Evolutionary conservation across 2,888 invertebrate species (phyloP).

Genomic region (Aplocera efformata): DNA sequence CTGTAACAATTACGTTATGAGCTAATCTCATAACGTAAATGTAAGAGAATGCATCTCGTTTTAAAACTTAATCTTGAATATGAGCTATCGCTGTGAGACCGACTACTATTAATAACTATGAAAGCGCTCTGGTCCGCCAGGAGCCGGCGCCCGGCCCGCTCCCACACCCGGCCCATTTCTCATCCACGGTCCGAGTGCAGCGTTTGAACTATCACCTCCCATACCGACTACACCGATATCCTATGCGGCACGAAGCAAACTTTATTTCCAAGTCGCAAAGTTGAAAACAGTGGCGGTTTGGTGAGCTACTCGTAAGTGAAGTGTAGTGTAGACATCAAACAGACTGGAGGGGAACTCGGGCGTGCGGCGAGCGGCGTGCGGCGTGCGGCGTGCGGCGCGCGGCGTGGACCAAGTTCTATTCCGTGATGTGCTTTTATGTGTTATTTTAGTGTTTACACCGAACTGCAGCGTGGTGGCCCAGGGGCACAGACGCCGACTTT

Average conservation of each 20-base stretch:
- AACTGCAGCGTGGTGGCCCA: too few species aligned
- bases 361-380: too few species aligned
- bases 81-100: not conserved
- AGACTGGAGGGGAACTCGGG: constrained; percentile 12
- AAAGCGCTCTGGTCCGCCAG: not conserved
- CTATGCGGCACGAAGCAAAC: constrained; percentile 7
- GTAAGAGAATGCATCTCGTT: too few species aligned
- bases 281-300: constrained; percentile 7
- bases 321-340: constrained; percentile 11
- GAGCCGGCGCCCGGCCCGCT: constrained; percentile 7
- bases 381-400: too few species aligned
- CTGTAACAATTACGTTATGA: too few species aligned
- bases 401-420: too few species aligned
- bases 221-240: constrained; percentile 1
- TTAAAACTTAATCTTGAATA: too few species aligned
- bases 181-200: constrained; percentile 10
- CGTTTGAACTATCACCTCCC: constrained; percentile 21
- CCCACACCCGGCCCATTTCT: constrained; percentile 12
- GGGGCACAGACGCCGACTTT: too few species aligned
- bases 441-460: too few species aligned
- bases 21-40: too few species aligned
- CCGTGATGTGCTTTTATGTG: too few species aligned
- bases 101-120: constrained; percentile 1
- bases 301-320: constrained; percentile 10
- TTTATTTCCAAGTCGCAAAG: constrained; percentile 3